phyloP scores from a whole-genome alignment of 2,888 invertebrate genomes.

The Neelides folsomi region DNA sequence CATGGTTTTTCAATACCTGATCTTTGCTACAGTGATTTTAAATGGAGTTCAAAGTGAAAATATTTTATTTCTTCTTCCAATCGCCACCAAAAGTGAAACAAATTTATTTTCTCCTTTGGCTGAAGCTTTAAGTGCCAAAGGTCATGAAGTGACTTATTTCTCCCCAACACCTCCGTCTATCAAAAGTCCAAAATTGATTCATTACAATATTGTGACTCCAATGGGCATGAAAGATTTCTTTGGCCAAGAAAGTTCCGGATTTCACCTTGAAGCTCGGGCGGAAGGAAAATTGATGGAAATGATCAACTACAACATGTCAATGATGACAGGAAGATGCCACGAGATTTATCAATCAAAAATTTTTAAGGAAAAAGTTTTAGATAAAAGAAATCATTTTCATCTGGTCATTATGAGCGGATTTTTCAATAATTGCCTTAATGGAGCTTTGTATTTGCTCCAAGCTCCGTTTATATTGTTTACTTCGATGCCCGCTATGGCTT shows the following conservation, averaged over 20 bases:
- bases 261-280: too few relatives aligned
- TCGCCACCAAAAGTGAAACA: slow-evolving; percentile 17
- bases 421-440: slow-evolving; percentile 11
- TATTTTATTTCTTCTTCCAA: slow-evolving; percentile 23
- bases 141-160: slow-evolving; percentile 45
- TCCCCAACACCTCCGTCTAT: slow-evolving; percentile 37
- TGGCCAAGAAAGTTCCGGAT: too few relatives aligned
- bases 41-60: slow-evolving; percentile 5
- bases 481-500: slow-evolving; percentile 7
- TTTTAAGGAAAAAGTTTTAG: background rate
- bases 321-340: background rate
- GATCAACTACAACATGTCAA: too few relatives aligned
- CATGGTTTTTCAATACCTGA: too few relatives aligned
- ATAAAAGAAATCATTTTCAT: background rate
- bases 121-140: slow-evolving; percentile 41
- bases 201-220: too few relatives aligned
- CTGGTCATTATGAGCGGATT: slow-evolving; percentile 16
- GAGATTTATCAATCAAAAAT: background rate
- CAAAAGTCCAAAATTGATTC: too few relatives aligned
- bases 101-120: slow-evolving; percentile 37
- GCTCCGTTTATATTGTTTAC: slow-evolving; percentile 11
- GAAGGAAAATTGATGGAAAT: too few relatives aligned
- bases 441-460: slow-evolving; percentile 6
- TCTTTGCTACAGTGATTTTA: too few relatives aligned
- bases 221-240: too few relatives aligned